phyloP scores from a whole-genome alignment of 2,113 vertebrate genomes.

The Columba livia region DNA sequence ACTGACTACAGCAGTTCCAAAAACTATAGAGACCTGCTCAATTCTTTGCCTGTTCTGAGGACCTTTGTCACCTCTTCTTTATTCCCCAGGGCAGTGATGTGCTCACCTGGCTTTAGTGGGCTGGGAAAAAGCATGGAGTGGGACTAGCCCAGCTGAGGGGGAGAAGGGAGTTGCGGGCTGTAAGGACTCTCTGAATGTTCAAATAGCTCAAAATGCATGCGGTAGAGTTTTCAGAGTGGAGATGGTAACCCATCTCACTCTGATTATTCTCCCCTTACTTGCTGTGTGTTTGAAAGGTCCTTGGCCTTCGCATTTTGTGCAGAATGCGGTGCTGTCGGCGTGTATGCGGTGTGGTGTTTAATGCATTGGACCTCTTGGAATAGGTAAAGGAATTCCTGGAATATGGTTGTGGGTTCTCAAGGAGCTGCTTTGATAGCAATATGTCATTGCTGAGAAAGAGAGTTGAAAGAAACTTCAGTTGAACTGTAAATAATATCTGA shows the following conservation, averaged over 20 bases:
- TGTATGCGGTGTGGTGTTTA: neutral
- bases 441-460: neutral
- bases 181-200: neutral
- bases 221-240: neutral
- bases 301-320: neutral
- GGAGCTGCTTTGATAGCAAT: neutral
- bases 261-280: neutral
- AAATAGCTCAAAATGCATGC: neutral
- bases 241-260: neutral
- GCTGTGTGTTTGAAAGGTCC: neutral
- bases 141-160: too few species aligned
- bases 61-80: neutral
- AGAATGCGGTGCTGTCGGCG: neutral
- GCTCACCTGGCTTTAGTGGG: neutral
- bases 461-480: neutral
- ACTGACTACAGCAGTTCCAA: neutral
- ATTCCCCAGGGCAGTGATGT: neutral
- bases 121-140: neutral
- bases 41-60: fast-evolving
- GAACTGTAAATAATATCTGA: neutral
- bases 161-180: neutral
- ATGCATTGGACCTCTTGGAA: neutral
- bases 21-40: neutral
- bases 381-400: neutral
- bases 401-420: neutral